These are phyloP conservation scores for Ceratitis capitata DNA, from an alignment of 1,140 invertebrate genomes.

Conservation along the genomic window DNA sequence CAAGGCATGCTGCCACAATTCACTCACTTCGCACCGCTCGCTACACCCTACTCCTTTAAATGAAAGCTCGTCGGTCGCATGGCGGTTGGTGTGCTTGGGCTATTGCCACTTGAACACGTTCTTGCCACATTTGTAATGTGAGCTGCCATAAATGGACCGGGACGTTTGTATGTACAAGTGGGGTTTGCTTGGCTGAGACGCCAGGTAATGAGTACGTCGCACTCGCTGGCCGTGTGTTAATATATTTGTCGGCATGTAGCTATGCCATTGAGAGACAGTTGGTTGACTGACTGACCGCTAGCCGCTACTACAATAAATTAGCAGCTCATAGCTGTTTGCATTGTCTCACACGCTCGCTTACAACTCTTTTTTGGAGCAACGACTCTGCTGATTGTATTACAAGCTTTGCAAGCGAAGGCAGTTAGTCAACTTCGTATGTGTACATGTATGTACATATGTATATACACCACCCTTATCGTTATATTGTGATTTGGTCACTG, in stretches of 20 bases:
- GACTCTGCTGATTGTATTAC: background rate
- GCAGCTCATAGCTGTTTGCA: background rate
- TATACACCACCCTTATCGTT: background rate
- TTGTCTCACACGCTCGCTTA: background rate
- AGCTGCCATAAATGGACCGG: slow-evolving; percentile 56
- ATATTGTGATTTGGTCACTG: background rate
- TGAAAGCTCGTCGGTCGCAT: background rate
- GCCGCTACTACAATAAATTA: background rate
- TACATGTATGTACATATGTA: too few relatives aligned
- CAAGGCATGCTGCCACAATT: background rate
- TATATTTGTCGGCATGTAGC: background rate
- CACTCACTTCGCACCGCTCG: background rate
- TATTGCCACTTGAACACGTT: background rate
- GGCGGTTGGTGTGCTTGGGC: background rate
- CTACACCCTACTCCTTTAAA: background rate
- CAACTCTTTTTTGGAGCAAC: too few relatives aligned
- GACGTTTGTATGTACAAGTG: background rate
- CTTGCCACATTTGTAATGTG: slow-evolving; percentile 14
- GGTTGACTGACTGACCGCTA: slow-evolving; percentile 1
- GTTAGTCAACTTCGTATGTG: background rate
- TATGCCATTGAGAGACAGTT: background rate
- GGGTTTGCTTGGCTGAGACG: background rate
- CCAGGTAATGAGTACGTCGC: slow-evolving; percentile 23
- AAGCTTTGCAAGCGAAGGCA: background rate
- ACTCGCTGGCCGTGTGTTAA: background rate